These are phyloP conservation scores for Lasioglossum lativentre DNA, from an alignment of 2,888 invertebrate species.

Conservation along the genomic window DNA sequence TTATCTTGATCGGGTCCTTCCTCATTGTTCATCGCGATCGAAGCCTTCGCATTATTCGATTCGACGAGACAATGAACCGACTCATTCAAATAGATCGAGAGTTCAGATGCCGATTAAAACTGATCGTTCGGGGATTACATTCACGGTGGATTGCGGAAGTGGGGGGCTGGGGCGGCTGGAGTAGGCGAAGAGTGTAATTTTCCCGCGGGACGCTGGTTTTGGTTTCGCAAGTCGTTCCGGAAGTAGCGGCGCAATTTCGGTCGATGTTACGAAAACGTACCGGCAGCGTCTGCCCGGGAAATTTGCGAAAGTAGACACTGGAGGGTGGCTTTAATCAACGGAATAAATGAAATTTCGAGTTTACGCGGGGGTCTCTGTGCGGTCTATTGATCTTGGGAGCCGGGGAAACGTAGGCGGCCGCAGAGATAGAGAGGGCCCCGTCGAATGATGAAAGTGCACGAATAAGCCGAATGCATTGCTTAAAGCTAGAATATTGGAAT, in stretches of 20 bases:
- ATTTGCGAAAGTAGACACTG: constrained; percentile 11
- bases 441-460: not conserved
- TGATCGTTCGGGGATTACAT: not conserved
- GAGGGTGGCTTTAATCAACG: constrained; percentile 33
- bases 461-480: constrained; percentile 16
- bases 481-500: constrained; percentile 33
- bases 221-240: constrained; percentile 18
- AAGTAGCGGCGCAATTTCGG: constrained; percentile 6
- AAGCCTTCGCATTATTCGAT: not conserved
- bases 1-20: not conserved
- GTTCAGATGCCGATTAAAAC: constrained; percentile 9
- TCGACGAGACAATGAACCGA: too few relatives aligned
- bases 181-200: constrained; percentile 21
- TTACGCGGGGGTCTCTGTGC: not conserved
- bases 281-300: not conserved
- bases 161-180: not conserved
- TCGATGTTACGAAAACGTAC: not conserved
- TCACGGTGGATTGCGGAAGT: not conserved
- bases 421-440: not conserved
- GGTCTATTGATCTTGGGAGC: constrained; percentile 8
- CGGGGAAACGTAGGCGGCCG: not conserved
- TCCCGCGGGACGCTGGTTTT: constrained; percentile 13
- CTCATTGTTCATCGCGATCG: not conserved
- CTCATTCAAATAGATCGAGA: not conserved
- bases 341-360: constrained; percentile 35